A percentile compares a stretch with the other conserved stretches of the same genome.
These are phyloP conservation scores for Telenomus remus DNA, from an alignment of 1,140 invertebrate species.

Conservation along the genomic window DNA sequence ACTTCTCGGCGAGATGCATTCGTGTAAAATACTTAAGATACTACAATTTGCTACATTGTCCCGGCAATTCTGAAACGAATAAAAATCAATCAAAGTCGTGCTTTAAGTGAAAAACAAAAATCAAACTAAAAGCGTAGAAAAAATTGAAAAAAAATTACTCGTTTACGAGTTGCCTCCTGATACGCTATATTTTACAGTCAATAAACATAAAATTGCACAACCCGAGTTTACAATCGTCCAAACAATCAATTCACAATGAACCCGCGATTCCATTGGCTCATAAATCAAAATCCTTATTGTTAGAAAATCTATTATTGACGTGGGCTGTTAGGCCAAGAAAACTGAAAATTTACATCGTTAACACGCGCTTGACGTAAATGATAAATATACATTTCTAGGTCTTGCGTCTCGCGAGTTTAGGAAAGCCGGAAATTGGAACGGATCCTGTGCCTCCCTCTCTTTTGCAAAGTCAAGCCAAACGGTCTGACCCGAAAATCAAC, in stretches of 20 bases:
- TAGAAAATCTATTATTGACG: constrained; percentile 52
- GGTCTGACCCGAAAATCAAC: not conserved
- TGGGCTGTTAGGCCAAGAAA: constrained; percentile 48
- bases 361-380: constrained; percentile 53
- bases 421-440: constrained; percentile 56
- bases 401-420: constrained; percentile 24
- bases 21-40: constrained; percentile 70
- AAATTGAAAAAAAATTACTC: constrained; percentile 1
- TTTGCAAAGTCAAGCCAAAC: constrained; percentile 12
- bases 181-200: too few species aligned
- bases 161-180: too few species aligned
- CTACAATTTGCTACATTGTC: constrained; percentile 68
- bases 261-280: not conserved
- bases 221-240: too few species aligned
- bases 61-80: constrained; percentile 64
- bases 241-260: too few species aligned
- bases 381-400: constrained; percentile 58
- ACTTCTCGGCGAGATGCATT: constrained; percentile 69
- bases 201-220: too few species aligned
- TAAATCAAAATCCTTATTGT: constrained; percentile 39
- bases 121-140: constrained; percentile 7
- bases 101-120: not conserved
- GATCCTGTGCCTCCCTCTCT: constrained; percentile 10
- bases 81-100: too few species aligned
- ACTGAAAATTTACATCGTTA: constrained; percentile 46